Evolutionary conservation across 2,797 vertebrate genomes (phyloP), one percentile per base, ranked within the genome.

Genomic region (Muscicapa striata): DNA sequence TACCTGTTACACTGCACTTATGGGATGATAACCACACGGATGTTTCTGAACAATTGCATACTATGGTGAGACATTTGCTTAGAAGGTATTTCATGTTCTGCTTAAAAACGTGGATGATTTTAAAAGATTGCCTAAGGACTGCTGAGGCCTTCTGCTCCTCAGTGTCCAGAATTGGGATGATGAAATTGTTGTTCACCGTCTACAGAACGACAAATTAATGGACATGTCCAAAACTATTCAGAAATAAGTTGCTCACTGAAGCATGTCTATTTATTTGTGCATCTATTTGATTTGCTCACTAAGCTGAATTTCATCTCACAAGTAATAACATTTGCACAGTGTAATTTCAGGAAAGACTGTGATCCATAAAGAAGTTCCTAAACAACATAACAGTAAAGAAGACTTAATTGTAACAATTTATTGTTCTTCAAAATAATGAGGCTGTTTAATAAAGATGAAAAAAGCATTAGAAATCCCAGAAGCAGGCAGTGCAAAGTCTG

Each of bases 371-470:
- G 81, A 82, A 84, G 45, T 61, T 94, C 41, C 61, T n/a, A 70
- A 87, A 92, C 20, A 73, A 76, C 34, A 20, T 30, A 77, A 43
- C 5, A 7, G 34, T 36, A 80, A 89, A 87, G 38, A 77, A 84
- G 63, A 62, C 82, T 89, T 94, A 89, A 87, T 61, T 87, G 75
- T 29, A 55, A 58, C 18, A 74, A 85, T 80, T 70, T 90, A 67
- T 67, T 49, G 17, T 45, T 70, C 41, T 77, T 89, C 38, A 77
- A 83, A 94, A 80, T 67, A 89, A 34, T 38, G 27, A 61, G n/a
- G 21, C 15, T 76, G 17, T 51, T 90, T 89, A 83, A 68, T 77
- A 82, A 54, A 70, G 45, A 72, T 48, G 63, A 93, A 89, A 72
- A 17, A 57, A 86, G 22, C 20, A 26, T 32, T 84, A 63, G 88